Evolutionary conservation across 2,888 invertebrate species (phyloP).

Genomic region (Leucophenga maculata): DNA sequence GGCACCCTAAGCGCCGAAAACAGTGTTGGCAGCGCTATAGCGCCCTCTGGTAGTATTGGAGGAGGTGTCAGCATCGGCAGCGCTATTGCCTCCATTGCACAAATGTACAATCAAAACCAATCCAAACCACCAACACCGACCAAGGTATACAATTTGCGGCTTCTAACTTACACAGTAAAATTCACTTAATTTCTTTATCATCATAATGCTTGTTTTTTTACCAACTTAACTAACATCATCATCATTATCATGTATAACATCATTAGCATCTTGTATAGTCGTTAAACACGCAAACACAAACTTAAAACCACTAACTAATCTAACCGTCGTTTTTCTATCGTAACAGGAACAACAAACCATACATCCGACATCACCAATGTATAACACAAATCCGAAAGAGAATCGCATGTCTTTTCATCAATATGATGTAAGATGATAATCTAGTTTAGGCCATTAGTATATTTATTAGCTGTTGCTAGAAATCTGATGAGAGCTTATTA

Average conservation of each 20-base stretch:
- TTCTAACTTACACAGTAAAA: not conserved
- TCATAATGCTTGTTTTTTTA: no score
- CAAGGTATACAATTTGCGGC: constrained; percentile 45
- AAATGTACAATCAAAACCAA: constrained; percentile 9
- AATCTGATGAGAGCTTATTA: constrained; percentile 46
- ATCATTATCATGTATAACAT: not conserved
- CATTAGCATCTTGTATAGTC: not conserved
- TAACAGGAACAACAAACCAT: constrained; percentile 61
- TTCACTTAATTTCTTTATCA: not conserved
- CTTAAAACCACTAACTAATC: constrained; percentile 30
- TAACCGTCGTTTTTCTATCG: constrained; percentile 27
- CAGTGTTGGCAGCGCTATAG: no score
- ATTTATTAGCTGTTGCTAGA: constrained; percentile 24
- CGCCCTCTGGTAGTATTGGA: no score
- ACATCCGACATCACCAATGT: constrained; percentile 70
- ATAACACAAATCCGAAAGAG: constrained; percentile 68
- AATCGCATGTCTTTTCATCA: constrained; percentile 70
- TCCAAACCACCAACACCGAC: constrained; percentile 58
- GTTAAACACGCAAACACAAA: not conserved
- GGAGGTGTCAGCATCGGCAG: no score
- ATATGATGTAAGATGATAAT: constrained; percentile 69
- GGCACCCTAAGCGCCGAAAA: no score
- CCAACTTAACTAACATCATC: not conserved
- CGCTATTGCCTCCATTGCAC: no score
- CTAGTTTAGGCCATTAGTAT: constrained; percentile 26